Conservation (phyloP, 2,797 vertebrate species). For the Tragopan temminckii region DNA sequence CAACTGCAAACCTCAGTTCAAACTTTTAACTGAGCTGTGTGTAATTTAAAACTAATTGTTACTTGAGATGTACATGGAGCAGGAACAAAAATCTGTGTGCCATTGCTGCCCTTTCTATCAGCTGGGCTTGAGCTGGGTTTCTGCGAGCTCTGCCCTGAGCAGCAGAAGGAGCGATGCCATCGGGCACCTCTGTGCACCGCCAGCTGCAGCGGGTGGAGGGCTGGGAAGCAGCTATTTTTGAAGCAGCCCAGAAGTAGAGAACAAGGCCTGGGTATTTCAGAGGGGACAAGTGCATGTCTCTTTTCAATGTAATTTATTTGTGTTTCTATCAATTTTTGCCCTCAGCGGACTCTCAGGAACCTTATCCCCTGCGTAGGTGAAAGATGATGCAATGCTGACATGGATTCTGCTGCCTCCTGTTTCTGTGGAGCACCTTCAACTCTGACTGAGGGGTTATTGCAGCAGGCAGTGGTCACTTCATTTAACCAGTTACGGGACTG, state of each 20-base stretch:
- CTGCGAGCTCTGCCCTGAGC: conserved; percentile 10
- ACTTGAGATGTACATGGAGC: neutral
- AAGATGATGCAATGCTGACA: conserved; percentile 73
- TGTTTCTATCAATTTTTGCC: conserved; percentile 75
- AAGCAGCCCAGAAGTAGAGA: neutral
- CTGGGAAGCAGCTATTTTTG: conserved; percentile 10
- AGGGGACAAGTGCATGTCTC: conserved; percentile 46
- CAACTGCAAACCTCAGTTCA: conserved; percentile 13
- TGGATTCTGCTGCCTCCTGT: neutral
- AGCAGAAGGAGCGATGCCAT: neutral
- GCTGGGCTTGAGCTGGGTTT: neutral
- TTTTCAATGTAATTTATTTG: conserved; percentile 74
- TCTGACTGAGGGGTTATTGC: conserved; percentile 40
- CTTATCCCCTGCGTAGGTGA: conserved; percentile 66
- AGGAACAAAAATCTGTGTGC: neutral
- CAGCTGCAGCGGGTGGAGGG: fast-evolving
- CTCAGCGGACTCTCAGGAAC: conserved; percentile 69
- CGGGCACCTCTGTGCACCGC: neutral
- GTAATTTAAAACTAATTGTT: conserved; percentile 72
- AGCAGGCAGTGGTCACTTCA: neutral
- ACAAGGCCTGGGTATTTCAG: conserved; percentile 43
- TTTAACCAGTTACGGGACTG: neutral
- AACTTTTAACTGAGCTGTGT: conserved; percentile 53
- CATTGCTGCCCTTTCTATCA: neutral
- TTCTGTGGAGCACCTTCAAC: conserved; percentile 73